Percentiles rank a stretch among this genome's conserved stretches.
These are phyloP conservation scores for Donacobius atricapilla DNA, from an alignment of 2,113 vertebrate genomes.

Conservation along the genomic window DNA sequence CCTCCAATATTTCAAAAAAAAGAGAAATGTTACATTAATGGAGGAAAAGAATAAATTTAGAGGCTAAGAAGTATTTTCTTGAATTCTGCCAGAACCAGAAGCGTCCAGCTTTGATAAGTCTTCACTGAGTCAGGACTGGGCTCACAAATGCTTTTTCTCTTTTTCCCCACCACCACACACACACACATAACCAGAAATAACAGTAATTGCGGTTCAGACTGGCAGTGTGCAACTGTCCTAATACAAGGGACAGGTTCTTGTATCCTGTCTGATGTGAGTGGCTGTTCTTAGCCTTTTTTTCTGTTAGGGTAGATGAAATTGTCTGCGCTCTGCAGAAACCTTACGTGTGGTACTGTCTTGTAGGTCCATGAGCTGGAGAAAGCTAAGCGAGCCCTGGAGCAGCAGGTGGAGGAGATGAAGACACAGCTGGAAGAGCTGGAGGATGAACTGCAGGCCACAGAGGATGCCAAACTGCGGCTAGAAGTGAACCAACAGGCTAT, in stretches of 20 bases:
- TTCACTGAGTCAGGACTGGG: not conserved
- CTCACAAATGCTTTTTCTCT: not conserved
- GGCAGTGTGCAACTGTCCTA: not conserved
- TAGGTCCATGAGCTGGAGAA: slow-evolving; percentile 98
- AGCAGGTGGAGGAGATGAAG: slow-evolving; percentile 97
- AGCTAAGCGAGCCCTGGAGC: slow-evolving; percentile 89
- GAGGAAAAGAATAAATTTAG: not conserved
- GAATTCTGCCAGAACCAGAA: not conserved
- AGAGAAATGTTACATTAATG: not conserved
- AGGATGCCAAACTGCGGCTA: slow-evolving; percentile 93
- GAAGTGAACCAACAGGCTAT: slow-evolving; percentile 98
- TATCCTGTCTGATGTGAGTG: not conserved
- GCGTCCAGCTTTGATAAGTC: not conserved
- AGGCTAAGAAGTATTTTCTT: not conserved
- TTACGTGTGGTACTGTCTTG: not conserved
- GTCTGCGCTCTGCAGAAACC: not conserved
- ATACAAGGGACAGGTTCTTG: not conserved
- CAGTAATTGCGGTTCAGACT: not conserved
- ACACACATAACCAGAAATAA: not conserved
- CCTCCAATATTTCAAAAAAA: not conserved
- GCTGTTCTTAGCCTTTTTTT: not conserved
- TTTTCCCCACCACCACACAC: not conserved
- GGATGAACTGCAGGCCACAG: slow-evolving; percentile 94
- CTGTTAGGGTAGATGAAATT: not conserved
- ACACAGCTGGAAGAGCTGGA: slow-evolving; percentile 96